phyloP scores from a whole-genome alignment of 2,888 invertebrate genomes.

The Thereva nobilitata region DNA sequence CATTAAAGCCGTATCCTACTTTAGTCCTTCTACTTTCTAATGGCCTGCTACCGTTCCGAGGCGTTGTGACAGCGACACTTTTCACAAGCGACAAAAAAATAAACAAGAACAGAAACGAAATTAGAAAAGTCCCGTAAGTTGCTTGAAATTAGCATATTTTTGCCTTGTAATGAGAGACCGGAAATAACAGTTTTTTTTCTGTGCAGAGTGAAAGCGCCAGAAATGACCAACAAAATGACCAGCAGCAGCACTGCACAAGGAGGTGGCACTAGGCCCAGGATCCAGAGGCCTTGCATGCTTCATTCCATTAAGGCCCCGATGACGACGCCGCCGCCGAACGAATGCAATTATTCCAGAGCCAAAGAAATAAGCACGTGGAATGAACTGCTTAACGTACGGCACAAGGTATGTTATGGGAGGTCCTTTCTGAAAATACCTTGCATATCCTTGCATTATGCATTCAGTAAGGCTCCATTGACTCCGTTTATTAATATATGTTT shows the following conservation, averaged over 20 bases:
- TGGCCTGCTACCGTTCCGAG: slow-evolving; percentile 4
- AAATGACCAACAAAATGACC: slow-evolving; percentile 17
- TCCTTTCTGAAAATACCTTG: slow-evolving; percentile 7
- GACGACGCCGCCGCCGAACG: slow-evolving; percentile 12
- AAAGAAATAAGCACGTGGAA: slow-evolving; percentile 34
- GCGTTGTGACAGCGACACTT: slow-evolving; percentile 3
- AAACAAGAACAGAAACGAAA: slow-evolving; percentile 17
- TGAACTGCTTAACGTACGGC: slow-evolving; percentile 33
- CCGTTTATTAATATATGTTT: too few relatives aligned
- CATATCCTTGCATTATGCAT: slow-evolving; percentile 5
- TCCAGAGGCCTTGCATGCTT: slow-evolving; percentile 34
- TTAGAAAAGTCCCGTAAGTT: slow-evolving; percentile 18
- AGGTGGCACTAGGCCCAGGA: slow-evolving; percentile 18
- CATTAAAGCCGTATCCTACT: slow-evolving; percentile 14
- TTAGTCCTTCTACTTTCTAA: background rate
- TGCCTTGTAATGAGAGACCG: slow-evolving; percentile 2
- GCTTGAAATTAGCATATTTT: slow-evolving; percentile 21
- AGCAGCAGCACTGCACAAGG: background rate
- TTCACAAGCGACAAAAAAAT: slow-evolving; percentile 10
- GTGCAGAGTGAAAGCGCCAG: slow-evolving; percentile 6
- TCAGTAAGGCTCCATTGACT: too few relatives aligned
- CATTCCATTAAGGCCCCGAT: slow-evolving; percentile 32
- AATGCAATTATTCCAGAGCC: slow-evolving; percentile 30
- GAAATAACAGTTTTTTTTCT: slow-evolving; percentile 16
- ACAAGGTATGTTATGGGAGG: slow-evolving; percentile 36